Percentiles rank a stretch among this genome's conserved stretches.
Evolutionary conservation across 2,797 vertebrate species (phyloP).

Genomic region (Cryptoprocta ferox): DNA sequence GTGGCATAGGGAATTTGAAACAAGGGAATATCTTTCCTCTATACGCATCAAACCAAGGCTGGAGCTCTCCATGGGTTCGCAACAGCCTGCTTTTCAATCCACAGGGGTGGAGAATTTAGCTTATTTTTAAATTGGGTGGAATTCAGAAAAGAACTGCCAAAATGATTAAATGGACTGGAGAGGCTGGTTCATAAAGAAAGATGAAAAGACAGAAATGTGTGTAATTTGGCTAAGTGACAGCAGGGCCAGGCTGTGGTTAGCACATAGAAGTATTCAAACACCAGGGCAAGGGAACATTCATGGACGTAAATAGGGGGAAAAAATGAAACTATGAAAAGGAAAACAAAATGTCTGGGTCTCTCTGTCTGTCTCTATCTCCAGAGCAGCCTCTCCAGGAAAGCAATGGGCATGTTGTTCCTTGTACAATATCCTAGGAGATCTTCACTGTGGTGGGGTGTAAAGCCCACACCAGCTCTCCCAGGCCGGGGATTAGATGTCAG

Average conservation of each 20-base stretch:
- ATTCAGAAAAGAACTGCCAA: constrained; percentile 72
- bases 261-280: constrained; percentile 28
- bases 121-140: constrained; percentile 72
- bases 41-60: background rate
- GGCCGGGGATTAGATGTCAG: background rate
- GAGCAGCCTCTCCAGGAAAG: background rate
- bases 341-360: constrained; percentile 15
- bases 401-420: background rate
- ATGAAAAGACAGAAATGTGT: constrained; percentile 49
- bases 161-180: constrained; percentile 71
- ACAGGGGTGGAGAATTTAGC: constrained; percentile 30
- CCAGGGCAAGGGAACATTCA: background rate
- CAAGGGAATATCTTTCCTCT: background rate
- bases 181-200: constrained; percentile 64
- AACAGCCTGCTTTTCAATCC: constrained; percentile 61
- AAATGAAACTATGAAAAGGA: constrained; percentile 30
- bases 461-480: background rate
- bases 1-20: background rate
- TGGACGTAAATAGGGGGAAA: background rate
- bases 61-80: background rate
- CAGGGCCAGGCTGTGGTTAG: background rate
- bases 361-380: constrained; percentile 13
- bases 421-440: background rate
- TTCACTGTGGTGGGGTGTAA: background rate
- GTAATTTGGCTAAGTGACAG: constrained; percentile 27